phyloP scores from a whole-genome alignment of 1,140 invertebrate genomes.

The Phortica variegata region DNA sequence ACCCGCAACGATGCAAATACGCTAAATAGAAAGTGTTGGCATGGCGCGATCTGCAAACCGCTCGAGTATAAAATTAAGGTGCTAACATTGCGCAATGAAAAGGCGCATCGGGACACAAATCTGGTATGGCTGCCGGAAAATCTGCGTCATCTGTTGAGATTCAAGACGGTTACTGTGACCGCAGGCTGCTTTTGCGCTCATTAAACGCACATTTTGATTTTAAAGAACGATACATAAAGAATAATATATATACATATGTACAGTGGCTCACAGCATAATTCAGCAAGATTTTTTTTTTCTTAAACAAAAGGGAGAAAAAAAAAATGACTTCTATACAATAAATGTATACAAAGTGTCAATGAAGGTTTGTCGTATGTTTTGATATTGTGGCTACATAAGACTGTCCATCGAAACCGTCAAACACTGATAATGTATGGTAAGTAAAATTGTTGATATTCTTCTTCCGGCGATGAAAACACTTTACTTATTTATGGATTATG shows the following conservation, averaged over 20 bases:
- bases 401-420: no score
- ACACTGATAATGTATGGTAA: no score
- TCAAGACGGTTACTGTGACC: slow-evolving; percentile 43
- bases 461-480: no score
- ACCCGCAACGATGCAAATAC: slow-evolving; percentile 14
- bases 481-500: no score
- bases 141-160: slow-evolving; percentile 34
- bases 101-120: slow-evolving; percentile 6
- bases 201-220: no score
- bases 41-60: slow-evolving; percentile 41
- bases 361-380: no score
- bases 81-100: slow-evolving; percentile 16
- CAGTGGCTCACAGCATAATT: no score
- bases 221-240: background rate
- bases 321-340: background rate
- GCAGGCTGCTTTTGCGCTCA: slow-evolving; percentile 53
- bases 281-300: no score
- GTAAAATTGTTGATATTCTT: no score
- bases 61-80: slow-evolving; percentile 53
- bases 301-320: background rate
- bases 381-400: no score
- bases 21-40: slow-evolving; percentile 33
- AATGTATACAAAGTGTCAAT: background rate
- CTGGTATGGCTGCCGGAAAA: slow-evolving; percentile 31
- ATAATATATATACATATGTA: no score